phyloP scores from a whole-genome alignment of 2,888 invertebrate genomes.

The Antitype chi region DNA sequence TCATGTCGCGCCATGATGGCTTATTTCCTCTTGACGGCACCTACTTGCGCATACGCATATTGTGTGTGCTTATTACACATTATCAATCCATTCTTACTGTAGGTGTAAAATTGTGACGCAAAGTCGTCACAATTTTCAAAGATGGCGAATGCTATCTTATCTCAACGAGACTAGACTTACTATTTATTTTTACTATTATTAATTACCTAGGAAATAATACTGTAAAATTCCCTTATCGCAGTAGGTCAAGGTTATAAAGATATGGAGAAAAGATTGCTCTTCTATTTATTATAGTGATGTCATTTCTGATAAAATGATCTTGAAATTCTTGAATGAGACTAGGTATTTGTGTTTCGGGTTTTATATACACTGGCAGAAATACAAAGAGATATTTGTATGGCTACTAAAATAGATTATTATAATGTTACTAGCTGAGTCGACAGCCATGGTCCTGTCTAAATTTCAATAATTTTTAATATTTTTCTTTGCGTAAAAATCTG shows the following conservation, averaged over 20 bases:
- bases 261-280: constrained; percentile 33
- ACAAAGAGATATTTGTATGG: neutral
- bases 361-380: neutral
- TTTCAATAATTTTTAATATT: too few relatives aligned
- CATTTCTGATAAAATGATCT: constrained; percentile 26
- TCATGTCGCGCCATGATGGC: constrained; percentile 23
- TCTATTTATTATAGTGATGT: constrained; percentile 12
- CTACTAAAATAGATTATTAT: neutral
- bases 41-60: neutral
- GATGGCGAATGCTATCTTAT: constrained; percentile 21
- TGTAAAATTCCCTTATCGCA: constrained; percentile 33
- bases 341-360: constrained; percentile 11
- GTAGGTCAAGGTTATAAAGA: constrained; percentile 55
- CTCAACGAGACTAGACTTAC: constrained; percentile 22
- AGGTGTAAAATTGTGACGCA: too few relatives aligned
- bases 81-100: constrained; percentile 3
- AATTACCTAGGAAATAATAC: constrained; percentile 42
- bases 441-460: neutral
- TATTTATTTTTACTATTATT: neutral
- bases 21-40: constrained; percentile 29
- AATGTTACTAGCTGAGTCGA: neutral
- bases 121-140: neutral
- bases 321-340: constrained; percentile 15
- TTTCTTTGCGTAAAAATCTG: too few relatives aligned
- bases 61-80: neutral